Percentiles rank a stretch among this genome's conserved stretches.
These are phyloP conservation scores for Castor canadensis DNA, from an alignment of 2,113 vertebrate genomes.

Conservation along the genomic window DNA sequence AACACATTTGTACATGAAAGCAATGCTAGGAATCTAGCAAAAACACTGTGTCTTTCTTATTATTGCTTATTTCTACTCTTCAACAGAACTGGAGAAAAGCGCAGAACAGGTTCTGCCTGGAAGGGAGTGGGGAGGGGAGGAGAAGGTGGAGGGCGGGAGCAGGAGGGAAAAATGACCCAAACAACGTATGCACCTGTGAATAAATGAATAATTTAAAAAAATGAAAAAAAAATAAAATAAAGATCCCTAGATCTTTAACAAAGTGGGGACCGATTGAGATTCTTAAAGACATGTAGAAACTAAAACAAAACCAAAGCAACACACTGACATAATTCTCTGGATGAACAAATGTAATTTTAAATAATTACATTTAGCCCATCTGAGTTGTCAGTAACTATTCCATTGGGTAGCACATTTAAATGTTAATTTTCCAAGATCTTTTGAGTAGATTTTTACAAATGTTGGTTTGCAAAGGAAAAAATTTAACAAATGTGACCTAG, in stretches of 20 bases:
- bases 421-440: background rate
- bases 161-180: too few species aligned
- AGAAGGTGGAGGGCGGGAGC: too few species aligned
- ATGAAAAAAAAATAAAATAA: too few species aligned
- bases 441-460: background rate
- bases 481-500: background rate
- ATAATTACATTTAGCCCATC: background rate
- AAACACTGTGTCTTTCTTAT: too few species aligned
- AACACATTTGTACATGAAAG: too few species aligned
- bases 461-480: background rate
- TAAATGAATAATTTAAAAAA: too few species aligned
- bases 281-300: background rate
- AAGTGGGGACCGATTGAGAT: background rate
- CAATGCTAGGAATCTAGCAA: too few species aligned
- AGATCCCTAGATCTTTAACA: background rate
- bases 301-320: background rate
- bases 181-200: too few species aligned
- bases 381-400: background rate
- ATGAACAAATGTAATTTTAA: background rate
- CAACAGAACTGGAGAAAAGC: too few species aligned
- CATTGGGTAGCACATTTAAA: background rate
- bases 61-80: too few species aligned
- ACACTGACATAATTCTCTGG: background rate
- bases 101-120: too few species aligned
- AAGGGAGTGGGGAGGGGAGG: too few species aligned